A percentile compares a stretch with the other conserved stretches of the same genome.
phyloP scores from a whole-genome alignment of 2,888 invertebrate genomes.

The Unio delphinus region DNA sequence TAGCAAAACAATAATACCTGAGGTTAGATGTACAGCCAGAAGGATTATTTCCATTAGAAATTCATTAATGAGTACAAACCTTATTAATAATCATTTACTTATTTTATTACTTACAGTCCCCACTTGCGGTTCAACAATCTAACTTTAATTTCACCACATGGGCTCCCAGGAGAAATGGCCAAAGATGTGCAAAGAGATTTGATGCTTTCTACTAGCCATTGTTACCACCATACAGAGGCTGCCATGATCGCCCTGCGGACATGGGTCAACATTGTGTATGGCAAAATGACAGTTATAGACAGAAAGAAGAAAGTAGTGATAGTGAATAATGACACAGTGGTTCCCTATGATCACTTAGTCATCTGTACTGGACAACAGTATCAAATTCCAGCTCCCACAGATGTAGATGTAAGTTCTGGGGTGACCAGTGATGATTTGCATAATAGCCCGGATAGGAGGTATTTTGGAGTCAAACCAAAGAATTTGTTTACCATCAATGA shows the following conservation, averaged over 20 bases:
- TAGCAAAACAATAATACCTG: too few relatives aligned
- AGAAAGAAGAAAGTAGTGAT: slow-evolving; percentile 67
- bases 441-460: slow-evolving; percentile 52
- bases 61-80: too few relatives aligned
- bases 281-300: slow-evolving; percentile 69
- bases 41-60: too few relatives aligned
- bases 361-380: slow-evolving; percentile 69
- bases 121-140: slow-evolving; percentile 80
- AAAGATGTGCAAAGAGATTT: slow-evolving; percentile 60
- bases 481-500: slow-evolving; percentile 69
- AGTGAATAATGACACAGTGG: slow-evolving; percentile 60
- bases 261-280: slow-evolving; percentile 78
- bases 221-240: slow-evolving; percentile 65
- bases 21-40: too few relatives aligned
- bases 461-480: slow-evolving; percentile 50
- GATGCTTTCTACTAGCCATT: slow-evolving; percentile 57
- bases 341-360: slow-evolving; percentile 71
- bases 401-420: slow-evolving; percentile 47
- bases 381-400: slow-evolving; percentile 63
- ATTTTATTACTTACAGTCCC: slow-evolving; percentile 64
- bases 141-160: slow-evolving; percentile 80
- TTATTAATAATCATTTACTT: background rate
- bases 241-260: slow-evolving; percentile 77
- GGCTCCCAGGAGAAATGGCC: slow-evolving; percentile 73
- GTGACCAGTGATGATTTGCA: slow-evolving; percentile 47